Conservation (phyloP, 1,140 invertebrate genomes). For the Melanaphis sacchari region DNA sequence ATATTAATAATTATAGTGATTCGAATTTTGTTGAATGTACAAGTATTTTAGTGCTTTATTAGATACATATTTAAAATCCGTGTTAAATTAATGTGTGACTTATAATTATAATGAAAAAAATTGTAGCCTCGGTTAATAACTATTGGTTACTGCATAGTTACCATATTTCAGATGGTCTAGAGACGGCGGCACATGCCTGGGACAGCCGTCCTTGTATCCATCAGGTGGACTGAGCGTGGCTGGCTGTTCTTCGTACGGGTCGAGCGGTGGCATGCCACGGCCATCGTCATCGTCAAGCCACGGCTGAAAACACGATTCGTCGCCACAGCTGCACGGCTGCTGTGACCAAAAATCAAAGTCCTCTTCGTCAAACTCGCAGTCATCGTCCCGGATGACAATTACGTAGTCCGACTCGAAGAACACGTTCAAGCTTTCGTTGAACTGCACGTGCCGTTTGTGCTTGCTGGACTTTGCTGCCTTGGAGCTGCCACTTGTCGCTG, state of each 20-base stretch:
- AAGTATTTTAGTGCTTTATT: not conserved
- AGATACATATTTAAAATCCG: not conserved
- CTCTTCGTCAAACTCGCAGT: constrained; percentile 75
- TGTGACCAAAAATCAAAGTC: constrained; percentile 65
- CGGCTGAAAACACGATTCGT: constrained; percentile 54
- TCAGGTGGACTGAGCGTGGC: constrained; percentile 86
- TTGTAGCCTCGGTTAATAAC: not conserved
- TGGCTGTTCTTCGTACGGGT: constrained; percentile 72
- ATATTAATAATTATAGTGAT: not conserved
- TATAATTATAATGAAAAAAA: not conserved
- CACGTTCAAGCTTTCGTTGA: constrained; percentile 84
- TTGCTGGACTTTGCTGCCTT: constrained; percentile 64
- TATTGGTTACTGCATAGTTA: not conserved
- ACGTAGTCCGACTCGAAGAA: constrained; percentile 89
- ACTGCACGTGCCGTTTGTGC: constrained; percentile 75
- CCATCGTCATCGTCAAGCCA: constrained; percentile 59
- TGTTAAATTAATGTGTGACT: not conserved
- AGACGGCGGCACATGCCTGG: constrained; percentile 44
- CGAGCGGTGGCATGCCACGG: constrained; percentile 61
- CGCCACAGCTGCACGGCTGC: constrained; percentile 67
- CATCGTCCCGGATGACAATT: constrained; percentile 82
- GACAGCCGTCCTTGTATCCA: constrained; percentile 76
- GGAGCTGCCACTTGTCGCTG: constrained; percentile 64
- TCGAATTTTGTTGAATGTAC: not conserved
- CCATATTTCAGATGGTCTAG: constrained; percentile 50